Evolutionary conservation across 2,797 vertebrate species (phyloP), one percentile per base, ranked within the genome.

Genomic region (Notolepis coatsorum): DNA sequence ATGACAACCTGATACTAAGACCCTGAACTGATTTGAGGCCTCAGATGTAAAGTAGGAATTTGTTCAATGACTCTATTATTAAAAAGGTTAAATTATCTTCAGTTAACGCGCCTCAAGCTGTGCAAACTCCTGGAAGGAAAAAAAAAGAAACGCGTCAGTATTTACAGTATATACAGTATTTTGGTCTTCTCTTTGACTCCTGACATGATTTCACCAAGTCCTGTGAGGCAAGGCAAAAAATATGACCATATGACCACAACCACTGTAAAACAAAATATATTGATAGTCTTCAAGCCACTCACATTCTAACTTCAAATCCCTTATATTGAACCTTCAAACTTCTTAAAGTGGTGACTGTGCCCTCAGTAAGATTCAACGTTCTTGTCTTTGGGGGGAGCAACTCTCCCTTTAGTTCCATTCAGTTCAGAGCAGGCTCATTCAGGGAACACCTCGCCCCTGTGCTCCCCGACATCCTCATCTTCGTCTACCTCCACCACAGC

Each of bases 401-500:
- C 20, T 17, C 25, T 42, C 18, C 9, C 21, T 52, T 25, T 21
- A 8, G 6, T 9, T n/a, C 18, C 13, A 9, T 18, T 13, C 43
- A 10, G 20, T 33, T 27, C 39, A 37, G 12, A 10, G 12, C 18
- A 8, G 7, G 50, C 12, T 35, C 24, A 54, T 17, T 70, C 53
- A 37, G 60, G 47, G 18, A 57, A 68, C 46, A 23, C 55, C 35
- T 71, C 66, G 3, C 18, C 24, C 25, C 48, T 56, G 49, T 62
- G 35, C 23, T 57, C 72, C 12, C n/a, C 27, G 20, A 59, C 43
- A 59, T 70, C 64, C 6, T 37, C 39, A 1, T 79, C 73, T 4
- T 42, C 9, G 18, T 74, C 74, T 35, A 17, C 75, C 1, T 17
- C 17, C 21, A 62, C 71, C 30, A 57, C 67, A 9, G 39, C 47